A percentile compares a stretch with the other conserved stretches of the same genome.
Evolutionary conservation across 2,113 vertebrate species (phyloP).

Genomic region (Pavo muticus): DNA sequence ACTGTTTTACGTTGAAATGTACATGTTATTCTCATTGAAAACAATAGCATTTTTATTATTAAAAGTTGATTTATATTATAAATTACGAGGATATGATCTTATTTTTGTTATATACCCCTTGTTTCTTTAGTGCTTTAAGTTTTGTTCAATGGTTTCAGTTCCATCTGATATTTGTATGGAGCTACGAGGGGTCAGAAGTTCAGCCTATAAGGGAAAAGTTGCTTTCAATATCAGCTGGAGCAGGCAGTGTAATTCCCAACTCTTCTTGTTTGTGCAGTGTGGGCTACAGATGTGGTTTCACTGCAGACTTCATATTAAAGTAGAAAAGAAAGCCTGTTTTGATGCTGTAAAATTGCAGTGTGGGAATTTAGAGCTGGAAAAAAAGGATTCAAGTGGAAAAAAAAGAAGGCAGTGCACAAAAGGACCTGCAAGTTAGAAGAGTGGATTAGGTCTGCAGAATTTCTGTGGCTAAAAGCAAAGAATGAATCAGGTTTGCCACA

Average conservation of each 20-base stretch:
- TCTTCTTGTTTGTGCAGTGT: neutral
- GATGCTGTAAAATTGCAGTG: neutral
- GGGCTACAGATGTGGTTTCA: neutral
- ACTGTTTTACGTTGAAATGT: slow-evolving; percentile 70
- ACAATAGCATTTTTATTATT: slow-evolving; percentile 74
- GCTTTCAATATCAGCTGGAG: neutral
- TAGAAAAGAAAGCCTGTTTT: neutral
- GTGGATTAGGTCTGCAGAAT: neutral
- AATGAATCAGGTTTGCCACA: neutral
- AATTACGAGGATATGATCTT: slow-evolving; percentile 26
- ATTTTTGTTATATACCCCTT: neutral
- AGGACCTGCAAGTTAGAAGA: neutral
- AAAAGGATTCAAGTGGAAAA: neutral
- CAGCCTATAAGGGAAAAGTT: neutral
- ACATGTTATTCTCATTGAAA: slow-evolving; percentile 54
- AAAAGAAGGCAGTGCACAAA: neutral
- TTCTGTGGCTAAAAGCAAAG: neutral
- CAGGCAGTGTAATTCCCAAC: neutral
- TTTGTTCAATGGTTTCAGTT: neutral
- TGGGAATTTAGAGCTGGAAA: neutral
- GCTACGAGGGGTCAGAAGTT: neutral
- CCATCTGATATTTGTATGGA: neutral
- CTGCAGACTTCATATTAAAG: neutral
- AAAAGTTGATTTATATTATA: slow-evolving; percentile 75
- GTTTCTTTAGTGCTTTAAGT: neutral